Percentiles rank a stretch among this genome's conserved stretches.
Conservation (phyloP, 1,140 invertebrate species). For the Eubasilissa regina region DNA sequence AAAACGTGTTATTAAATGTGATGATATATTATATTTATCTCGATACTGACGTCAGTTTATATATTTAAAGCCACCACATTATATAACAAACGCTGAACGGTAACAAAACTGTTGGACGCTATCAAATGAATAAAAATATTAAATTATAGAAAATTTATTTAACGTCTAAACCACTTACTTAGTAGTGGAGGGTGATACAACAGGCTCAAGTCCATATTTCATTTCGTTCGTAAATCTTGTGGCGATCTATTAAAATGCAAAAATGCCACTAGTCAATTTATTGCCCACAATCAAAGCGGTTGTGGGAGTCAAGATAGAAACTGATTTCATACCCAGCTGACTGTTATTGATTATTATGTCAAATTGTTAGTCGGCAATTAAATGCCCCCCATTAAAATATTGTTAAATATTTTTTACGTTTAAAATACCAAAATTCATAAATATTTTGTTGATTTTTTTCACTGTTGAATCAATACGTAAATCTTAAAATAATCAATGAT, state of each 20-base stretch:
- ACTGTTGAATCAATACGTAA: too few relatives aligned
- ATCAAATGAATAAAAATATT: too few relatives aligned
- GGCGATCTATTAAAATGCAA: slow-evolving; percentile 7
- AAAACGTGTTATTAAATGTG: too few relatives aligned
- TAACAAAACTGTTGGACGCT: too few relatives aligned
- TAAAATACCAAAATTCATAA: neutral
- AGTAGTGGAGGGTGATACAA: neutral
- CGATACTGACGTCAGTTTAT: too few relatives aligned
- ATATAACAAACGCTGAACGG: too few relatives aligned
- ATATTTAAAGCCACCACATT: too few relatives aligned
- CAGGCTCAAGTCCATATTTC: neutral
- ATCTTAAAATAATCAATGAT: too few relatives aligned
- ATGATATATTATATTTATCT: too few relatives aligned
- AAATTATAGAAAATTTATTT: too few relatives aligned
- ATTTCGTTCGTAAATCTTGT: slow-evolving; percentile 16
- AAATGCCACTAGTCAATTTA: slow-evolving; percentile 26
- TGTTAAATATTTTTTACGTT: neutral
- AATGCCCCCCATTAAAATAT: neutral
- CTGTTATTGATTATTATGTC: neutral
- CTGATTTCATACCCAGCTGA: neutral
- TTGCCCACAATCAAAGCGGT: neutral
- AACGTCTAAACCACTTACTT: too few relatives aligned
- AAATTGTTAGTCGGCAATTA: neutral
- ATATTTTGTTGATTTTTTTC: neutral
- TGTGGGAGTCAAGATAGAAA: neutral